Evolutionary conservation across 2,797 vertebrate species (phyloP), one percentile per base, ranked within the genome.

Genomic region (Margarornis squamiger): DNA sequence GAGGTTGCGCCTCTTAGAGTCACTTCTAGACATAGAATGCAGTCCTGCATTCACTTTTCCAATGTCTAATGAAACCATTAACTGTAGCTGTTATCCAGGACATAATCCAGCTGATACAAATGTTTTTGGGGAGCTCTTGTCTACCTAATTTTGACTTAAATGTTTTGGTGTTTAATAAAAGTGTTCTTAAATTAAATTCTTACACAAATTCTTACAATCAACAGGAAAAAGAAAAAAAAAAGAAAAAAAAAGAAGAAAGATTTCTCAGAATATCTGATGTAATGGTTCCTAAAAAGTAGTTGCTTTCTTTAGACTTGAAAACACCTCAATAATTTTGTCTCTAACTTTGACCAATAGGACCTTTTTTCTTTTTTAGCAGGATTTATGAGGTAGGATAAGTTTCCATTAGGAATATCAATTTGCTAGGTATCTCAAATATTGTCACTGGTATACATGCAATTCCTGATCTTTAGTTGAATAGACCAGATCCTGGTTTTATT

Each of bases 241-340:
- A 48, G 3, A 0, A 3, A 26, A 51, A 14, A 9, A 17, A 55
- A 34, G 4, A 6, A 6, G 9, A 30, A 9, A 10, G n/a, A 3
- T 38, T 89, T 77, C 45, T 77, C 41, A 91, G 32, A 80, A 83
- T 83, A 92, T 71, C 29, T 57, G 51, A 94, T 63, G 23, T 54
- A 55, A 87, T 39, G 7, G 4, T 71, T 87, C 13, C 34, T 80
- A 39, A 91, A 76, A 62, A 30, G 5, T 49, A 71, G 51, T n/a
- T 2, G 2, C 9, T 61, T 76, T 58, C 10, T 59, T 91, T 66
- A 84, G 48, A 32, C 3, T 36, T 70, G 26, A 62, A 73, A 74
- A 43, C 9, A 51, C 6, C 14, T 74, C 30, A 49, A 27, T 27
- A 52, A 1, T 87, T 81, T 70, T 13, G 5, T 54, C 43, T 45